Base-by-base conservation (phyloP, 2,113 vertebrate genomes). In the Todiramphus chloris region DNA sequence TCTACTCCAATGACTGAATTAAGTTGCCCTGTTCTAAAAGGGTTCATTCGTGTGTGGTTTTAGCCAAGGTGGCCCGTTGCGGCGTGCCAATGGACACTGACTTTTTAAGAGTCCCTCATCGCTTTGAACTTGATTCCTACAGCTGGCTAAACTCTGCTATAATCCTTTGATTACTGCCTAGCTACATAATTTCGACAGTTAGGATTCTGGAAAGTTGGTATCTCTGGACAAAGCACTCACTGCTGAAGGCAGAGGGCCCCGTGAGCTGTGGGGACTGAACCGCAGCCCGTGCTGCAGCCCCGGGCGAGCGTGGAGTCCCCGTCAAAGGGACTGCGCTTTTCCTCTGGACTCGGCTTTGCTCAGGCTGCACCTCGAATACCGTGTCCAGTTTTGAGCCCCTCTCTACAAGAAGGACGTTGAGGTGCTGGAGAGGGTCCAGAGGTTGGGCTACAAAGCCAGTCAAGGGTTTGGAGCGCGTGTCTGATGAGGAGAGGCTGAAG, bases 1-100 rank as follows among this genome's bases (percentile, higher is more conserved):
- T 99, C 98, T 98, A 98, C 98, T 98, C 97, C 97, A 96, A 78
- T 97, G 97, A 96, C 97, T 97, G 97, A 96, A 98, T 98, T 97
- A 98, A 97, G 97, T 95, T 97, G 95, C 94, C 96, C 96, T 94
- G 86, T 97, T 95, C 79, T 84, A 90, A 89, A 46, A 92, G 87
- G 97, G 97, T 97, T 97, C 94, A 92, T 95, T 74, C 5, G 2
- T 48, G 80, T 93, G 79, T 90, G 92, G 48, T 92, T 97, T 94
- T 86, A 94, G 91, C 89, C 94, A 60, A 81, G 93, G 90, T 93
- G 78, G 96, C 92, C 95, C 83, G 14, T 25, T 69, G 90, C 87
- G 75, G 51, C 60, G 24, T 83, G 21, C 76, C 62, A 8, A 15
- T 62, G 82, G 95, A 83, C 77, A 23, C 3, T 69, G 95, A 94